Base-by-base conservation (phyloP, 2,797 vertebrate species). In the Poecile montanus region DNA sequence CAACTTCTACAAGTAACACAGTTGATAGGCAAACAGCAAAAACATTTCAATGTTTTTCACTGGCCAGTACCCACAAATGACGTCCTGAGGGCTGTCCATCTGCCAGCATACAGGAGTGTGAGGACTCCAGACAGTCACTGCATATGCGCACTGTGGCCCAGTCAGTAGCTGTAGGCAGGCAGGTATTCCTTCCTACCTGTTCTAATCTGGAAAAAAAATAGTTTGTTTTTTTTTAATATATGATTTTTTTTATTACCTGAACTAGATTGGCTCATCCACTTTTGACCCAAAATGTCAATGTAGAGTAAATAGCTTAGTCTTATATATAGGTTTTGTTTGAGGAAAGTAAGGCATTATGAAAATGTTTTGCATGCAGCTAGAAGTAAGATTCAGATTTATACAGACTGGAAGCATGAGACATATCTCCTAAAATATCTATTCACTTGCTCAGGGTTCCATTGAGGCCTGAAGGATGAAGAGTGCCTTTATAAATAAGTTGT, bases 401-500 rank as follows among this genome's bases (percentile, higher is more conserved):
- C 38, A 74, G 42, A 61, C 63, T 77, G 54, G 72, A 85, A 94
- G 32, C 57, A 65, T 54, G 34, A 91, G 68, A 32, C 15, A 6
- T 34, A 30, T 45, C 38, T 95, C 87, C 78, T 87, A 75, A 95
- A 89, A 93, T 70, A 96, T 22, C 72, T 91, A 4, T 61, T 80
- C 72, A 53, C 42, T 68, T 54, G 12, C 57, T 77, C 88, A 91
- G 70, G 38, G 30, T 76, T 96, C 92, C 82, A 60, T 63, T 0
- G 81, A 93, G 70, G 66, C 71, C 94, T 94, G 75, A 91, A 85
- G 78, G 67, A 95, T 94, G 86, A 93, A 92, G 27, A 66, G n/a
- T 83, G 62, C 53, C 47, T 72, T 96, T 93, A 94, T 87, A 90
- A 97, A 95, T 93, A 96, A 95, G 66, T 30, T 85, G 75, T 80